Evolutionary conservation across 2,113 vertebrate genomes (phyloP), one percentile per base, ranked within the genome.

Genomic region (Megaceryle maxima): DNA sequence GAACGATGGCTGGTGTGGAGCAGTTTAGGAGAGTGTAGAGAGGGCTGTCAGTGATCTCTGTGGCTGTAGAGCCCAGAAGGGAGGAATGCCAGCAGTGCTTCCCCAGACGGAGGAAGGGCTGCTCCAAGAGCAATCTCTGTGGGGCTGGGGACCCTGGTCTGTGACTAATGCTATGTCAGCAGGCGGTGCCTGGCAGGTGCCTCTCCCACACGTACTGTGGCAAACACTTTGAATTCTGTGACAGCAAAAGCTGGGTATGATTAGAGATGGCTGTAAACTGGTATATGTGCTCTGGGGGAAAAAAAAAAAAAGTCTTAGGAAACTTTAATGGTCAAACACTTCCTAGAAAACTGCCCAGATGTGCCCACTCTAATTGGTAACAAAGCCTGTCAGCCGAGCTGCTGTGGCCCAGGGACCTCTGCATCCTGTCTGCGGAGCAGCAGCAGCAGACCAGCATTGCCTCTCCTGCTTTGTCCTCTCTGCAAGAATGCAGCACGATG

Each of bases 331-430:
- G 53, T 53, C 29, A 62, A 37, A 41, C 13, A 13, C 41, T 37
- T 62, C 18, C 55, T 20, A 68, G 14, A 68, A 35, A 81, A 33
- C 21, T 43, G 62, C n/a, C 39, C 39, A 16, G 13, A 17, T 17
- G 26, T 44, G 16, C 35, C 6, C 1, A 1, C 37, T 5, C 1
- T 25, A 19, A 29, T 41, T 11, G 26, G 2, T 25, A 33, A 11
- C 29, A 24, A 14, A 2, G 19, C 18, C 3, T 16, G 15, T 21
- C 31, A 26, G 56, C 33, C 16, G 59, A 29, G 67, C 43, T 67
- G 24, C 4, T 39, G 43, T 3, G 1, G 44, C 28, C 48, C 22
- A 24, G 48, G 48, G 48, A 50, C 48, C 48, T 31, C 31, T 4
- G 0, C 33, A 3, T 60, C 75, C 78, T 39, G 46, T 25, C 28